Conservation (phyloP, 2,888 invertebrate species). For the Nymphalis urticae region DNA sequence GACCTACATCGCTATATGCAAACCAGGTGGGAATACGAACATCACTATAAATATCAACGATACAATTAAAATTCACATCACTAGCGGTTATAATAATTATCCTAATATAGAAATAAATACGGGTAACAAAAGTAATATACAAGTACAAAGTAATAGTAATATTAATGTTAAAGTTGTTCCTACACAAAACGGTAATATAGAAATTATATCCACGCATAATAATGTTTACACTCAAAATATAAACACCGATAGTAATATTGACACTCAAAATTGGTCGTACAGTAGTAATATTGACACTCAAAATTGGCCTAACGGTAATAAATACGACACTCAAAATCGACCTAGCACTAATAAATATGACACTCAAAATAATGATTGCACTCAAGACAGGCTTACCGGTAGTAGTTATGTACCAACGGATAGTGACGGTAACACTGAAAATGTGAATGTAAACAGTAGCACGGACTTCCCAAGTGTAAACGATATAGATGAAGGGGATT, state of each 20-base stretch:
- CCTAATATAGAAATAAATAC: conserved; percentile 23
- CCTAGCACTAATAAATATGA: neutral
- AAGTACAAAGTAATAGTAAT: conserved; percentile 6
- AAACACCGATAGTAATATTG: neutral
- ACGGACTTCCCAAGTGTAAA: neutral
- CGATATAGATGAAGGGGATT: conserved; percentile 24
- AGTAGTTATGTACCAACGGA: neutral
- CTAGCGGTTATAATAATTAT: conserved; percentile 9
- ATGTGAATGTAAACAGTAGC: neutral
- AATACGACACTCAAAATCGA: neutral
- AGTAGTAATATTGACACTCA: neutral
- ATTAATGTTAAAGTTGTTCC: conserved; percentile 5
- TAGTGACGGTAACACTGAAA: neutral
- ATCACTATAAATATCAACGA: conserved; percentile 27
- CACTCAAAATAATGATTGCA: too few relatives aligned
- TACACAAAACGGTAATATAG: neutral
- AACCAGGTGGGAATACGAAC: conserved; percentile 54
- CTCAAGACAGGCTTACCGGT: too few relatives aligned
- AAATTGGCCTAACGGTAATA: neutral
- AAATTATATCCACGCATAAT: neutral
- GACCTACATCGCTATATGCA: conserved; percentile 53
- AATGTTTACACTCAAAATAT: neutral
- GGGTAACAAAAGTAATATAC: conserved; percentile 4
- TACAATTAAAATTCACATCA: conserved; percentile 18
- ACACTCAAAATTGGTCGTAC: neutral